Conservation (phyloP, 2,113 vertebrate species). For the Hipposideros armiger region DNA sequence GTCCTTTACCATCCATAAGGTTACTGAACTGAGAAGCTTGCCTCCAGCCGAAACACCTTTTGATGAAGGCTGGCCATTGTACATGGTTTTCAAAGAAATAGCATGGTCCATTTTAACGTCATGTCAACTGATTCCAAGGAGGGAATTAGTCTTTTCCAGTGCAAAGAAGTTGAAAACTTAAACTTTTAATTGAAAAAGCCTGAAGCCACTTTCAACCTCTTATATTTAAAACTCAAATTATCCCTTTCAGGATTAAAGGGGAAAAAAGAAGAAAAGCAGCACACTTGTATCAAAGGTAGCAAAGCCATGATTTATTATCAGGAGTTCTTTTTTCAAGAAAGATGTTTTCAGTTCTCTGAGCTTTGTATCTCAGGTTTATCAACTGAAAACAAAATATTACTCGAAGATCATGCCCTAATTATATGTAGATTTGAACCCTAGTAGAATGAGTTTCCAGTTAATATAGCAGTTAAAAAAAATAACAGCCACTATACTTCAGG, state of each 20-base stretch:
- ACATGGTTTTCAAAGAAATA: constrained; percentile 77
- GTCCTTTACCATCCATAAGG: constrained; percentile 73
- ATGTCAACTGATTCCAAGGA: constrained; percentile 52
- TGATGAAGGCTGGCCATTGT: constrained; percentile 54
- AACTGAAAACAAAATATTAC: constrained; percentile 43
- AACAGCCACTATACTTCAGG: constrained; percentile 19
- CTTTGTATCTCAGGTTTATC: constrained; percentile 3
- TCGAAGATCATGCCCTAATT: neutral
- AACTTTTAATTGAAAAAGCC: constrained; percentile 79
- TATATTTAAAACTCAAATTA: constrained; percentile 79
- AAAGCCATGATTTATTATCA: constrained; percentile 59
- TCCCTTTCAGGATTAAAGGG: constrained; percentile 41
- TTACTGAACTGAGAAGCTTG: constrained; percentile 75
- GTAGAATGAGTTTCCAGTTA: constrained; percentile 10
- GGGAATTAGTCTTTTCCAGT: constrained; percentile 68
- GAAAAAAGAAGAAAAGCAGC: neutral
- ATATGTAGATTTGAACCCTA: constrained; percentile 42
- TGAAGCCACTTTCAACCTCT: constrained; percentile 67
- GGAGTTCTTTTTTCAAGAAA: constrained; percentile 1
- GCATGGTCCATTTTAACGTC: constrained; percentile 54
- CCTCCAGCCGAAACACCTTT: constrained; percentile 65
- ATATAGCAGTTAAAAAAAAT: constrained; percentile 32
- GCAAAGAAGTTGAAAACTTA: constrained; percentile 69
- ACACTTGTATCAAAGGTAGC: constrained; percentile 53
- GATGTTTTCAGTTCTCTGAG: neutral